phyloP scores from a whole-genome alignment of 2,797 vertebrate species.

The Xenops minutus region DNA sequence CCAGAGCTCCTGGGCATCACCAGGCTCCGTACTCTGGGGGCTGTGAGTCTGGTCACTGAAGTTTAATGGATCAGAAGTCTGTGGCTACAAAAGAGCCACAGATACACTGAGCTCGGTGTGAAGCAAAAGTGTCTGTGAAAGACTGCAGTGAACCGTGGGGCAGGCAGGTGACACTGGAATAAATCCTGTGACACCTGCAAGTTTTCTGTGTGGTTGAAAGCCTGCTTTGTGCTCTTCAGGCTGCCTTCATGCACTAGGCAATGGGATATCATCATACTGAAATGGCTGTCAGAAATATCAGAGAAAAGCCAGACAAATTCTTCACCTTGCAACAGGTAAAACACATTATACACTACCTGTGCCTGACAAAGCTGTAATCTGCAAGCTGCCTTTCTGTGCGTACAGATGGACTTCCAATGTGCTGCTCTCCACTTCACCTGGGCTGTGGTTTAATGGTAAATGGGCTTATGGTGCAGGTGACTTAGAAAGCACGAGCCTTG shows the following conservation, averaged over 20 bases:
- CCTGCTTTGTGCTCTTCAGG: not conserved
- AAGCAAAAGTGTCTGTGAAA: not conserved
- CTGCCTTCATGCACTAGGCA: not conserved
- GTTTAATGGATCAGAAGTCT: not conserved
- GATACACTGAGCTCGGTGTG: not conserved
- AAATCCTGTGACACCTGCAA: not conserved
- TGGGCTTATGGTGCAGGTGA: fast-evolving
- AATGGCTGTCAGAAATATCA: not conserved
- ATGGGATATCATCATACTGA: not conserved
- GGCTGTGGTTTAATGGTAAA: not conserved
- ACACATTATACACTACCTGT: not conserved
- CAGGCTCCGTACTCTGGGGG: fast-evolving
- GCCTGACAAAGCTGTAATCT: not conserved
- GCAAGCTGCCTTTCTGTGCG: not conserved
- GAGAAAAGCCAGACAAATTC: not conserved
- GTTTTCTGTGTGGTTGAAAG: not conserved
- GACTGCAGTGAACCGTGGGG: not conserved
- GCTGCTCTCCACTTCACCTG: not conserved
- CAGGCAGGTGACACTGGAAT: not conserved
- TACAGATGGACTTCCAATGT: not conserved
- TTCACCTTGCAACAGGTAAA: not conserved
- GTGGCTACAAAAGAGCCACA: not conserved
- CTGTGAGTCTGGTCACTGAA: not conserved
- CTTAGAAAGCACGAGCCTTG: not conserved
- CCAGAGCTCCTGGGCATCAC: not conserved